phyloP scores from a whole-genome alignment of 2,113 vertebrate genomes.

The Boulengeromyrus knoepffleri region DNA sequence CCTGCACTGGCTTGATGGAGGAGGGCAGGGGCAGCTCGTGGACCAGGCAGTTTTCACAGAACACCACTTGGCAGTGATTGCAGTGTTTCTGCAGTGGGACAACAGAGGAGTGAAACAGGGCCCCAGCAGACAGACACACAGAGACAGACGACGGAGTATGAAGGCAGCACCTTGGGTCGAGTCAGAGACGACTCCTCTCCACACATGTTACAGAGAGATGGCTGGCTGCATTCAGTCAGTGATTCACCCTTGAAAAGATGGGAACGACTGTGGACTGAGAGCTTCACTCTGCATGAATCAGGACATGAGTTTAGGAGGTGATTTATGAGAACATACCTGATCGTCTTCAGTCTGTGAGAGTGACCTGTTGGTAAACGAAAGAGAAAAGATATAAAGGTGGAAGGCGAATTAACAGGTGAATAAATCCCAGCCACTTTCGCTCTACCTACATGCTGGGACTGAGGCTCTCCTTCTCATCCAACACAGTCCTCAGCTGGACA shows the following conservation, averaged over 20 bases:
- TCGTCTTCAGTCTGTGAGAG: slow-evolving; percentile 51
- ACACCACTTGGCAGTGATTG: slow-evolving; percentile 72
- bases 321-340: slow-evolving; percentile 42
- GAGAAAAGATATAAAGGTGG: not conserved
- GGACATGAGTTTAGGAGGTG: not conserved
- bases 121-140: not conserved
- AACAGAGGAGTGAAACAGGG: not conserved
- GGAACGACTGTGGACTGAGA: not conserved
- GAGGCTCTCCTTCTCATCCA: slow-evolving; percentile 55
- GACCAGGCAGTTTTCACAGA: slow-evolving; percentile 71
- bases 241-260: slow-evolving; percentile 53
- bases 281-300: not conserved
- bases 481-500: slow-evolving; percentile 30
- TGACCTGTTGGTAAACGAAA: slow-evolving; percentile 42
- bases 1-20: slow-evolving; percentile 75
- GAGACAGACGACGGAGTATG: not conserved
- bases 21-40: slow-evolving; percentile 81
- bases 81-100: slow-evolving; percentile 64
- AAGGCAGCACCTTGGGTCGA: slow-evolving; percentile 62
- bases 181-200: slow-evolving; percentile 56
- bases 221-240: slow-evolving; percentile 32
- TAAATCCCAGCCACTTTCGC: not conserved
- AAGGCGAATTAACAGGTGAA: not conserved
- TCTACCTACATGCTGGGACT: slow-evolving; percentile 50
- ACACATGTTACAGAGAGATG: slow-evolving; percentile 69